phyloP scores from a whole-genome alignment of 2,797 vertebrate species.

The Dallia pectoralis region DNA sequence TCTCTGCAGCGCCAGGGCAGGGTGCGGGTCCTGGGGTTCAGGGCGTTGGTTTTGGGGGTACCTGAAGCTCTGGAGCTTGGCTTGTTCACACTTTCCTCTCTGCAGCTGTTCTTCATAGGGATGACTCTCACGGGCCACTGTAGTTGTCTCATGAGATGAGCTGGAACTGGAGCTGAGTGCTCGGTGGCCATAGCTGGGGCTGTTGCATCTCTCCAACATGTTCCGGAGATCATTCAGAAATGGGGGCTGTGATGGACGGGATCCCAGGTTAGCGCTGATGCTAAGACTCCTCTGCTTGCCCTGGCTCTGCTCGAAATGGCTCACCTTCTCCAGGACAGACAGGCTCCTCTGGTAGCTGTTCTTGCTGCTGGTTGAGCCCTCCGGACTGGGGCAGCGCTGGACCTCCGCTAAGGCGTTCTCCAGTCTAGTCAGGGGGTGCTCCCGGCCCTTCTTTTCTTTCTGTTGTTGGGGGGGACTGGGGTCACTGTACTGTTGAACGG shows the following conservation, averaged over 20 bases:
- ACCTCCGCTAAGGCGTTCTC: slow-evolving; percentile 77
- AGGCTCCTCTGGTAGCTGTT: slow-evolving; percentile 61
- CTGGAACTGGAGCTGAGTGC: slow-evolving; percentile 54
- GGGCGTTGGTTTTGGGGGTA: slow-evolving; percentile 48
- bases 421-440: slow-evolving; percentile 73
- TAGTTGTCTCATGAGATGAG: slow-evolving; percentile 28
- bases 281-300: slow-evolving; percentile 68
- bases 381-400: slow-evolving; percentile 57
- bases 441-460: slow-evolving; percentile 49
- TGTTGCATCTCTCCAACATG: slow-evolving; percentile 62
- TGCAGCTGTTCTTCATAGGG: slow-evolving; percentile 23
- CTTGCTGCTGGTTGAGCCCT: slow-evolving; percentile 48
- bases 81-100: slow-evolving; percentile 55
- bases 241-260: slow-evolving; percentile 44
- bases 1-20: slow-evolving; percentile 68
- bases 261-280: slow-evolving; percentile 19
- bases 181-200: slow-evolving; percentile 48
- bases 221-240: slow-evolving; percentile 68
- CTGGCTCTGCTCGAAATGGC: slow-evolving; percentile 84
- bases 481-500: slow-evolving; percentile 59
- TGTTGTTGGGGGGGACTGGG: slow-evolving; percentile 27
- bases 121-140: slow-evolving; percentile 28
- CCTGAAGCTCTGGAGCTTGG: slow-evolving; percentile 51
- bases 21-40: slow-evolving; percentile 54
- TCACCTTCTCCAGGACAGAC: slow-evolving; percentile 91